A percentile compares a stretch with the other conserved stretches of the same genome.
Conservation (phyloP, 2,113 vertebrate species). For the Gavialis gangeticus region DNA sequence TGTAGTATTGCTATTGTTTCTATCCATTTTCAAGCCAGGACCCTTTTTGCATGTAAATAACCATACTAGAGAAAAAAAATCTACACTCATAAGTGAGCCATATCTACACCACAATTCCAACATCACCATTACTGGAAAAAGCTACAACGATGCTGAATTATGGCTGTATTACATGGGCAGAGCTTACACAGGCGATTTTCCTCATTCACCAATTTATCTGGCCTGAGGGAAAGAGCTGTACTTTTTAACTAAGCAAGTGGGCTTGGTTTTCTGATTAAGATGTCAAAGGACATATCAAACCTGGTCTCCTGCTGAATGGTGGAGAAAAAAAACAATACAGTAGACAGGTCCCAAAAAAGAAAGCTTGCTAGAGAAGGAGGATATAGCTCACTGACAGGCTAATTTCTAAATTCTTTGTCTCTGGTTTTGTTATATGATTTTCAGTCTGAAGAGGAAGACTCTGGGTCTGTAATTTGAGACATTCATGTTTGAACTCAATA, state of each 20-base stretch:
- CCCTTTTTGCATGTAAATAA: too few species aligned
- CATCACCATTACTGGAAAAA: neutral
- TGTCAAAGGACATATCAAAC: neutral
- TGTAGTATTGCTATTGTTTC: too few species aligned
- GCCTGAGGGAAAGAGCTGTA: neutral
- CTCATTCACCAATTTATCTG: neutral
- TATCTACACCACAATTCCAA: rapidly evolving
- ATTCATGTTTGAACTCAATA: neutral
- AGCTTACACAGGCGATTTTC: neutral
- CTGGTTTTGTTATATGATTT: neutral
- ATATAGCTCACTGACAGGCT: neutral
- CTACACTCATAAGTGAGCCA: too few species aligned
- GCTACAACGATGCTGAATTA: neutral
- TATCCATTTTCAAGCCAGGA: too few species aligned
- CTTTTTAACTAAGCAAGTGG: neutral
- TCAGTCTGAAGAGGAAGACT: neutral
- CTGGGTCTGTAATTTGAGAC: neutral
- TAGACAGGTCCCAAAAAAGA: neutral
- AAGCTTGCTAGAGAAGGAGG: neutral
- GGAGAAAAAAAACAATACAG: neutral
- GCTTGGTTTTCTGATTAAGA: neutral
- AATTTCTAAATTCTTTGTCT: neutral
- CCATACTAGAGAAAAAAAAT: too few species aligned
- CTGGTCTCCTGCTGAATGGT: neutral
- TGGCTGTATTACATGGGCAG: rapidly evolving